Base-by-base conservation (phyloP, 2,797 vertebrate genomes). In the Luscinia luscinia region DNA sequence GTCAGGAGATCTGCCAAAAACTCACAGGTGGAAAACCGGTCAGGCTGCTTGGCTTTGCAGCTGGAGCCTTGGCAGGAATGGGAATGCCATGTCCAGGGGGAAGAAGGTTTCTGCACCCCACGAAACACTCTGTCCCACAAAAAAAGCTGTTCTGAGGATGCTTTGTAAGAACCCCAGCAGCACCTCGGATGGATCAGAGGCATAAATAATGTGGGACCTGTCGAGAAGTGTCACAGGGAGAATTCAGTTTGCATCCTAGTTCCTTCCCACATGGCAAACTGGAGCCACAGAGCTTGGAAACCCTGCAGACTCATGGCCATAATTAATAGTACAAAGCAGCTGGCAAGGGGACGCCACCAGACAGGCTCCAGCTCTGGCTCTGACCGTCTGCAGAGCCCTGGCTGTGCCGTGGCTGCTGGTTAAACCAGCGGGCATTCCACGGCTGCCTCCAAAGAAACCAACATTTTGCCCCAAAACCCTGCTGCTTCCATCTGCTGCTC, bases 201-300 rank as follows among this genome's bases (percentile, higher is more conserved):
- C 49, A 38, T 43, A 82, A 87, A 38, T 63, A 66, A 69, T 0
- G 1, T 0, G 0, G 36, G 55, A n/a, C 4, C n/a, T 26, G 12
- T 48, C 6, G 1, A 36, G 80, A 89, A 77, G 21, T 0, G 9
- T 55, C 2, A 2, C 18, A 2, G 6, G 16, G n/a, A 17, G 43
- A 82, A 34, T 51, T 77, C 28, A 15, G 27, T 54, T 69, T 46
- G 43, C 48, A 38, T 32, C 72, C 34, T 41, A 45, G 45, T 38
- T 52, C 38, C 74, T 83, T 80, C 45, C 89, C 5, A 0, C 38
- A 3, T 1, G 6, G 45, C 1, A 2, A 43, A 59, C 12, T 15
- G 38, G 38, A 90, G 41, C 59, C 59, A 58, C 21, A 15, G 59
- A 84, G 48, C 70, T 54, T 38, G 67, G 66, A 82, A 90, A 57